These are phyloP conservation scores for Euwallacea fornicatus DNA, from an alignment of 1,140 invertebrate species.

Conservation along the genomic window DNA sequence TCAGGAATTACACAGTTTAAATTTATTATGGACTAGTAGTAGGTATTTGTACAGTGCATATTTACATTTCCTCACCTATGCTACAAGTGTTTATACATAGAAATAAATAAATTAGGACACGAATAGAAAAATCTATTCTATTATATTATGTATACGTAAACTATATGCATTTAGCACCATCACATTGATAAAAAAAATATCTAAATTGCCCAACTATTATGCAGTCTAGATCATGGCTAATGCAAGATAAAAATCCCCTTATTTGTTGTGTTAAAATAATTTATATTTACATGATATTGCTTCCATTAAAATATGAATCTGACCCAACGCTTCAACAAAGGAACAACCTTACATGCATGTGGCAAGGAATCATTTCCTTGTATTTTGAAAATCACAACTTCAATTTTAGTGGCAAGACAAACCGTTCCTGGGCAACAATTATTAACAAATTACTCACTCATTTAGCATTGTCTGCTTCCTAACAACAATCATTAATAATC, in stretches of 20 bases:
- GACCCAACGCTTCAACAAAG: not conserved
- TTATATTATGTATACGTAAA: slow-evolving; percentile 8
- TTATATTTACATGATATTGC: not conserved
- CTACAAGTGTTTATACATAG: too few species aligned
- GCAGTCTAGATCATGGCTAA: slow-evolving; percentile 11
- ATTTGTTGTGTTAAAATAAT: not conserved
- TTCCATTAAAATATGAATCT: not conserved
- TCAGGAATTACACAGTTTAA: too few species aligned
- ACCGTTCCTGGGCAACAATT: not conserved
- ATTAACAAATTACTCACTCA: not conserved
- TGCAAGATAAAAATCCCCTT: slow-evolving; percentile 2
- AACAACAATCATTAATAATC: not conserved
- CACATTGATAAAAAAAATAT: slow-evolving; percentile 47
- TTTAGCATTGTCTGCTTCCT: not conserved
- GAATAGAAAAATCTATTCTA: too few species aligned
- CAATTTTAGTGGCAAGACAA: slow-evolving; percentile 6
- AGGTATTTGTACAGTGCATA: too few species aligned
- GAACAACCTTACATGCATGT: not conserved
- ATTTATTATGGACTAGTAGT: too few species aligned
- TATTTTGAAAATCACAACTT: too few species aligned
- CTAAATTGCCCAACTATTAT: slow-evolving; percentile 25
- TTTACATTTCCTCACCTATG: too few species aligned
- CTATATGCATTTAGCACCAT: slow-evolving; percentile 48
- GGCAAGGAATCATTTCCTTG: too few species aligned
- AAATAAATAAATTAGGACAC: too few species aligned